These are phyloP conservation scores for Acleris laterana DNA, from an alignment of 2,888 invertebrate species.

Conservation along the genomic window DNA sequence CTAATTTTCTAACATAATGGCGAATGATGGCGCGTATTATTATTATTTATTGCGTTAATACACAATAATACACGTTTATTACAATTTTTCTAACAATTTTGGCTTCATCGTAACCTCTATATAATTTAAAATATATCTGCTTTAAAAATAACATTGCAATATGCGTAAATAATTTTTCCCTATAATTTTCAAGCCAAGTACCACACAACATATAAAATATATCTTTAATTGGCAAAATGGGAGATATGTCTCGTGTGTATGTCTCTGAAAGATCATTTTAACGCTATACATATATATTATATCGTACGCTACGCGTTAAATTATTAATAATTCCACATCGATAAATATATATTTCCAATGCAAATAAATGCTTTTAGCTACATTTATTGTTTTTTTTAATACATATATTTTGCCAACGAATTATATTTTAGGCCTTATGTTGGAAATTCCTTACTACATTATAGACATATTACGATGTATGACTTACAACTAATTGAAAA, in stretches of 20 bases:
- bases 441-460: constrained; percentile 36
- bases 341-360: constrained; percentile 38
- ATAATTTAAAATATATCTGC: background rate
- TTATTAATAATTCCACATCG: constrained; percentile 40
- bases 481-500: constrained; percentile 45
- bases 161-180: background rate
- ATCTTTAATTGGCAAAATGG: constrained; percentile 81
- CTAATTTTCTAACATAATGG: constrained; percentile 31
- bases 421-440: constrained; percentile 40
- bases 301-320: constrained; percentile 34
- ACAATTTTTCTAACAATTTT: constrained; percentile 24
- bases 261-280: constrained; percentile 32
- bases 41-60: constrained; percentile 51
- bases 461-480: background rate
- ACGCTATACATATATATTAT: constrained; percentile 18
- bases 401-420: constrained; percentile 19
- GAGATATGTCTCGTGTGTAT: constrained; percentile 70
- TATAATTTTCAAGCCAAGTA: constrained; percentile 46
- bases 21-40: constrained; percentile 38
- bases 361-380: constrained; percentile 38
- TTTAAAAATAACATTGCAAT: background rate
- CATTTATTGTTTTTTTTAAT: background rate
- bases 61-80: constrained; percentile 43
- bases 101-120: background rate
- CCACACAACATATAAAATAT: constrained; percentile 59